Evolutionary conservation across 53 echinoderm and acorn worm species (phyloP).

Genomic region (Holothuria leucospilota): DNA sequence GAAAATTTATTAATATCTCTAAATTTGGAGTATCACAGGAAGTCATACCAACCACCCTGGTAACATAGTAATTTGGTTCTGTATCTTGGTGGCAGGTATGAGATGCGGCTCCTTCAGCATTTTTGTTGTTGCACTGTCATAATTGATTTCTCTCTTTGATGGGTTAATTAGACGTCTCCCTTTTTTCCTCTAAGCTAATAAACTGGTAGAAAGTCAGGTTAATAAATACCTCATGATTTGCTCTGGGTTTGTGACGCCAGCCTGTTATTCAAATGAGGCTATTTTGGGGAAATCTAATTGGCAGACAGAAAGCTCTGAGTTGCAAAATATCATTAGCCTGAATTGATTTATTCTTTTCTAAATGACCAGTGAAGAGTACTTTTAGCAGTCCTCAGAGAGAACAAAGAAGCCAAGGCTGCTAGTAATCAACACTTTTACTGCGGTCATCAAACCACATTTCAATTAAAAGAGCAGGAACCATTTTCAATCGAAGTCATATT

Average conservation of each 20-base stretch:
- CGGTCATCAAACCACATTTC: too few species aligned
- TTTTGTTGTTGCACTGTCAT: constrained; percentile 29
- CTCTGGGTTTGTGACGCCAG: constrained; percentile 34
- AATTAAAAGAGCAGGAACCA: too few species aligned
- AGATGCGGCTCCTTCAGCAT: background rate
- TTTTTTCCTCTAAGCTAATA: constrained; percentile 38
- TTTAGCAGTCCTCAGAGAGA: background rate
- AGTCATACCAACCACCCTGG: constrained; percentile 27
- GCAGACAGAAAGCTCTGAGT: background rate
- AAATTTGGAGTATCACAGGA: background rate
- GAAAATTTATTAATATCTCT: constrained; percentile 1
- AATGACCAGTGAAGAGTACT: constrained; percentile 41
- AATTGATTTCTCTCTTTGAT: constrained; percentile 38
- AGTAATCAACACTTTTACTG: too few species aligned
- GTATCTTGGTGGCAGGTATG: background rate
- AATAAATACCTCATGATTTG: constrained; percentile 38
- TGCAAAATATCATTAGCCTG: constrained; percentile 31
- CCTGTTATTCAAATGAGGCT: constrained; percentile 47
- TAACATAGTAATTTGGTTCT: constrained; percentile 20
- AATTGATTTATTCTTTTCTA: constrained; percentile 33
- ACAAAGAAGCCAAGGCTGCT: too few species aligned
- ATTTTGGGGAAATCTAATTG: constrained; percentile 29
- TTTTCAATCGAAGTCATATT: too few species aligned
- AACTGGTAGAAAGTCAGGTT: constrained; percentile 22
- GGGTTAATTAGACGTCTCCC: constrained; percentile 32